A percentile compares a stretch with the other conserved stretches of the same genome.
Evolutionary conservation across 1,140 invertebrate species (phyloP).

Genomic region (Platyura marginata): DNA sequence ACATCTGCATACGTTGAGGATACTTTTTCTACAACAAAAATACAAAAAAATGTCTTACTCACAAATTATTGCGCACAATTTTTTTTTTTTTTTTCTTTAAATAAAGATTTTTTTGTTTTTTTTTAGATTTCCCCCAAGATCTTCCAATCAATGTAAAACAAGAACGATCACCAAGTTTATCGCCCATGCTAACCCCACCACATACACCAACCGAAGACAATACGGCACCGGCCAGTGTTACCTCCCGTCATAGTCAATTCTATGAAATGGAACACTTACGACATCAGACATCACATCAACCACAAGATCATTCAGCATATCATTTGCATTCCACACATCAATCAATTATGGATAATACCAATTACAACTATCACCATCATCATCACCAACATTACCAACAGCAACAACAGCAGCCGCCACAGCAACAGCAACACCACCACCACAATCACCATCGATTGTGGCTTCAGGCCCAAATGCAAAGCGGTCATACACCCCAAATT

Average conservation of each 20-base stretch:
- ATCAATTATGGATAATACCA: slow-evolving; percentile 10
- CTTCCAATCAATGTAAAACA: slow-evolving; percentile 34
- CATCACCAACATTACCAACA: slow-evolving; percentile 7
- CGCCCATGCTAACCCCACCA: slow-evolving; percentile 46
- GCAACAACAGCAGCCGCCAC: slow-evolving; percentile 8
- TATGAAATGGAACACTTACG: slow-evolving; percentile 9
- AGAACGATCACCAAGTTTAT: slow-evolving; percentile 36
- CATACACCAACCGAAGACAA: slow-evolving; percentile 43
- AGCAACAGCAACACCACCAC: slow-evolving; percentile 9
- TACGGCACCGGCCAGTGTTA: slow-evolving; percentile 22
- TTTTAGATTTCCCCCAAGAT: slow-evolving; percentile 27
- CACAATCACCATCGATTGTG: slow-evolving; percentile 10
- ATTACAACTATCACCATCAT: slow-evolving; percentile 7
- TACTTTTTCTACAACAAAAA: neutral
- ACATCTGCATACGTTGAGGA: neutral
- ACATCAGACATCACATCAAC: slow-evolving; percentile 3
- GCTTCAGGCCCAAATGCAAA: slow-evolving; percentile 10
- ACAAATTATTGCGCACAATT: too few species aligned
- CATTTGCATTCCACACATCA: slow-evolving; percentile 1
- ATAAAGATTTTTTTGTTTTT: too few species aligned
- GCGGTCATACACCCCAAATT: slow-evolving; percentile 7
- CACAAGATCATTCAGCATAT: slow-evolving; percentile 2
- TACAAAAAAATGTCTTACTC: too few species aligned
- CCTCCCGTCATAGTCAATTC: slow-evolving; percentile 10
- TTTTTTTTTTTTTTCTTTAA: too few species aligned